Evolutionary conservation across 35 echinoderm and acorn worm genomes (phyloP).

Genomic region (Stichopus chloronotus): DNA sequence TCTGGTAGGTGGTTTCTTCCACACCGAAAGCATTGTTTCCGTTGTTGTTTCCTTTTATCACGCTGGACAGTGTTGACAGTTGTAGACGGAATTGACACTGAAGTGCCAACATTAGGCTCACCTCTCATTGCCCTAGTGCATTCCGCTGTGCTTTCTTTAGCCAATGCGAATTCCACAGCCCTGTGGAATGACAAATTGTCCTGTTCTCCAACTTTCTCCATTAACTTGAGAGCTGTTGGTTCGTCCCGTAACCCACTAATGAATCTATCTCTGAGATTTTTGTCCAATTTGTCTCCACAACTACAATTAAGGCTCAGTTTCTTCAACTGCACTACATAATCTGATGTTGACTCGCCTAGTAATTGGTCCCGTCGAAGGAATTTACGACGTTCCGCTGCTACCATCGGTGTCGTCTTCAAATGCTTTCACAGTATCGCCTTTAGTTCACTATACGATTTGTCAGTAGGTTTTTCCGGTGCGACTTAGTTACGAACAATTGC

Average conservation of each 20-base stretch:
- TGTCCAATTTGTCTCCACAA: conserved; percentile 2
- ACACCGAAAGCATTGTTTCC: too few relatives aligned
- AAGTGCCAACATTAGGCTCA: too few relatives aligned
- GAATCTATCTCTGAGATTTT: too few relatives aligned
- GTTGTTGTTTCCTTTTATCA: too few relatives aligned
- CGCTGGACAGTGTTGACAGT: too few relatives aligned
- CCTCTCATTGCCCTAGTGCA: too few relatives aligned
- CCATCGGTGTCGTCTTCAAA: conserved; percentile 8
- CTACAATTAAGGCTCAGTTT: conserved; percentile 18
- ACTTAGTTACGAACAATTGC: conserved; percentile 15
- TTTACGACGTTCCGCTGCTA: background rate
- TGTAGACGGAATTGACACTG: too few relatives aligned
- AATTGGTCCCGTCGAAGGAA: background rate
- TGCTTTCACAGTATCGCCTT: background rate
- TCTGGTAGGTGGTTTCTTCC: background rate
- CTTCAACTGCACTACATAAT: background rate
- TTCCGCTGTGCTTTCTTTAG: too few relatives aligned
- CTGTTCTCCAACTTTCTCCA: too few relatives aligned
- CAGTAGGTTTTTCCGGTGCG: background rate
- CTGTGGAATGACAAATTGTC: too few relatives aligned
- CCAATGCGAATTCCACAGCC: too few relatives aligned
- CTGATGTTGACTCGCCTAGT: background rate
- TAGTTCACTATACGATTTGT: background rate
- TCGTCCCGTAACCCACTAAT: too few relatives aligned
- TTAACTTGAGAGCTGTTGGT: background rate